A percentile compares a stretch with the other conserved stretches of the same genome.
phyloP scores from a whole-genome alignment of 2,113 vertebrate species.

The Otus sunia region DNA sequence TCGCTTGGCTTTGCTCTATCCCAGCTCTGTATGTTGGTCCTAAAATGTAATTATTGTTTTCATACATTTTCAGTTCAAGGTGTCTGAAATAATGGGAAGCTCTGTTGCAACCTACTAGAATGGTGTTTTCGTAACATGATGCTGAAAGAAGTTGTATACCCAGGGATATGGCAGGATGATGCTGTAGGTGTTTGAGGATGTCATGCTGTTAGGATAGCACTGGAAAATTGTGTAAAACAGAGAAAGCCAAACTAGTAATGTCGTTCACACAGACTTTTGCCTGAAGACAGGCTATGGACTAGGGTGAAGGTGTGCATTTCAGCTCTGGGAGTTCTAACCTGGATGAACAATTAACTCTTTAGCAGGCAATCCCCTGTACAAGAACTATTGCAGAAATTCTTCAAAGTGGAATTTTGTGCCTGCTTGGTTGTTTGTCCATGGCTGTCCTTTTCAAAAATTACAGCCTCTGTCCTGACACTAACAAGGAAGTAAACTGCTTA shows the following conservation, averaged over 20 bases:
- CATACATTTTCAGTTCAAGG: background rate
- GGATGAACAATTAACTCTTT: background rate
- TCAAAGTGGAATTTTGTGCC: background rate
- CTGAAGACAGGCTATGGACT: background rate
- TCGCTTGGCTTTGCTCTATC: background rate
- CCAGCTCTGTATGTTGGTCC: background rate
- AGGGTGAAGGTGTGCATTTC: background rate
- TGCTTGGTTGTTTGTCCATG: background rate
- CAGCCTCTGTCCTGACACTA: background rate
- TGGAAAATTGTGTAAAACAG: background rate
- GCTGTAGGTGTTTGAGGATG: background rate
- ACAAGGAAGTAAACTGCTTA: background rate
- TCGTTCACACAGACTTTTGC: background rate
- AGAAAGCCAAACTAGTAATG: background rate
- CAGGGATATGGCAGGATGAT: background rate
- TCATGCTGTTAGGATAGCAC: fast-evolving
- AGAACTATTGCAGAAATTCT: background rate
- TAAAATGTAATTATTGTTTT: background rate
- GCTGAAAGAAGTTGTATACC: background rate
- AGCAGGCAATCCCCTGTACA: background rate
- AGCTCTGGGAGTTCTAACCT: background rate
- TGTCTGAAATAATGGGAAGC: background rate
- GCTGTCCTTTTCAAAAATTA: background rate
- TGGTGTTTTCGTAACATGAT: background rate
- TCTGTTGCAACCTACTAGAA: background rate